phyloP scores from a whole-genome alignment of 1,140 invertebrate species.

The Heliconius congener region DNA sequence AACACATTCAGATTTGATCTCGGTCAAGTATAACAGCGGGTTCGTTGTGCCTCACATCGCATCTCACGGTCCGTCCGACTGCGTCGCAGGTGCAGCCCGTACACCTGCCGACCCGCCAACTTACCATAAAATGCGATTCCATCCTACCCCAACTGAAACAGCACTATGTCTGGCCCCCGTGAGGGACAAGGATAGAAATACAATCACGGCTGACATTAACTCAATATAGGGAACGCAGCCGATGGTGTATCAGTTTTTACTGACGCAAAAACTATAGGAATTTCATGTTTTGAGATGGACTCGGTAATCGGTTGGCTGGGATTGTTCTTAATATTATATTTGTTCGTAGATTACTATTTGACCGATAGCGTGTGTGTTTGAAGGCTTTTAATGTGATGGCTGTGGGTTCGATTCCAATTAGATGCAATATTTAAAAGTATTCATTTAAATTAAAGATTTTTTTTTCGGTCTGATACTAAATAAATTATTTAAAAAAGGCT shows the following conservation, averaged over 20 bases:
- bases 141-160: conserved; percentile 63
- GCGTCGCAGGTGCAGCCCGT: conserved; percentile 70
- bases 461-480: no score
- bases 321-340: conserved; percentile 76
- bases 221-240: conserved; percentile 71
- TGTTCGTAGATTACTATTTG: conserved; percentile 58
- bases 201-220: conserved; percentile 76
- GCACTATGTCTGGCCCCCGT: conserved; percentile 51
- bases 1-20: conserved; percentile 24
- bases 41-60: conserved; percentile 62
- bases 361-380: no score
- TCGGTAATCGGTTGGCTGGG: conserved; percentile 69
- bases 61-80: conserved; percentile 66
- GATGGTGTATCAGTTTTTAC: conserved; percentile 79
- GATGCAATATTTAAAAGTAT: no score
- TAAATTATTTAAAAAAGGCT: no score
- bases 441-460: no score
- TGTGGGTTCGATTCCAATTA: not conserved
- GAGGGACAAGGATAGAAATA: conserved; percentile 50
- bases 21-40: conserved; percentile 37
- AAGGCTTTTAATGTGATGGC: not conserved
- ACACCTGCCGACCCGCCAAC: conserved; percentile 72
- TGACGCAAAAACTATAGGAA: conserved; percentile 79
- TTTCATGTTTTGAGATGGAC: conserved; percentile 64
- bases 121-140: conserved; percentile 74